Conservation (phyloP, 2,888 invertebrate genomes). For the Globia sparganii region DNA sequence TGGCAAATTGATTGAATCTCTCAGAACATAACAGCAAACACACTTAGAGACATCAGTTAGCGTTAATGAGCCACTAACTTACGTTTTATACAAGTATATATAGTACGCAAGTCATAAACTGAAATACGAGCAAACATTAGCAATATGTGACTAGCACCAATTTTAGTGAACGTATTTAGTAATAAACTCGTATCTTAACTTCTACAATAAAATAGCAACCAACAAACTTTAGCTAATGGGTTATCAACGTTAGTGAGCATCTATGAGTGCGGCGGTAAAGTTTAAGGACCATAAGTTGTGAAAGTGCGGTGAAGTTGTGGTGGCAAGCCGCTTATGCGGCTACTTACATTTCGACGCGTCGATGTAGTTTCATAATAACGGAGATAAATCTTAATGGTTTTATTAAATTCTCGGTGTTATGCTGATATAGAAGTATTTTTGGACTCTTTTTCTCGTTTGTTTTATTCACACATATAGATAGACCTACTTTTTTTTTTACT, state of each 20-base stretch:
- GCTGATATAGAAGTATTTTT: not conserved
- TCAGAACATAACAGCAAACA: not conserved
- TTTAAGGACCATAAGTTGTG: not conserved
- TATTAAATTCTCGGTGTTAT: not conserved
- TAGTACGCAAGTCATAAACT: not conserved
- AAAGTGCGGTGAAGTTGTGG: too few species aligned
- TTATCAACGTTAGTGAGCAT: not conserved
- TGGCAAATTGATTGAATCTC: too few species aligned
- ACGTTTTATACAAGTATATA: not conserved
- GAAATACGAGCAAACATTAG: not conserved
- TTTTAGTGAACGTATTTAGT: conserved; percentile 1
- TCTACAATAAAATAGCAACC: not conserved
- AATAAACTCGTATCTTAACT: conserved; percentile 2
- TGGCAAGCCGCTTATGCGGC: not conserved
- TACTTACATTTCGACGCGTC: not conserved
- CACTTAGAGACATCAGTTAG: not conserved
- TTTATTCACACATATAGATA: too few species aligned
- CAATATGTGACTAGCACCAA: not conserved
- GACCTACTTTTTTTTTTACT: too few species aligned
- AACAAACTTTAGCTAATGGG: not conserved
- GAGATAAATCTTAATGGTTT: not conserved
- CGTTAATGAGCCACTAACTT: not conserved
- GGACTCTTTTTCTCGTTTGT: not conserved
- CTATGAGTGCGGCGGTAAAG: not conserved
- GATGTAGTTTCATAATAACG: not conserved